Percentiles rank a stretch among this genome's conserved stretches.
These are phyloP conservation scores for Chrosomus eos DNA, from an alignment of 2,797 vertebrate genomes.

Conservation along the genomic window DNA sequence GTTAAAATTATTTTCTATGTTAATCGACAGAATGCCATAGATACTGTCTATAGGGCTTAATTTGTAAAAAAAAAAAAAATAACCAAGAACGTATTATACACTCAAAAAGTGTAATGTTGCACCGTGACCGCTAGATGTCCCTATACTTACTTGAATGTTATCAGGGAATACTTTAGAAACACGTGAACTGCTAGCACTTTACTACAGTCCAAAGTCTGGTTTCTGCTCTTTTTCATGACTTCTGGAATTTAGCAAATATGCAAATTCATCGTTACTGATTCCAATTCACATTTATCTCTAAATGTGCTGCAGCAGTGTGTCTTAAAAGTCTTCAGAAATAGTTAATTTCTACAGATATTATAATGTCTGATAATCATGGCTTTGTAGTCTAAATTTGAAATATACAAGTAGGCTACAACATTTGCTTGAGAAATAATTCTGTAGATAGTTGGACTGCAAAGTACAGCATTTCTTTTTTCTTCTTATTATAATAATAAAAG, in stretches of 20 bases:
- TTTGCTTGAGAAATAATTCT: background rate
- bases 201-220: background rate
- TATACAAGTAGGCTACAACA: background rate
- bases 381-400: background rate
- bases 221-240: background rate
- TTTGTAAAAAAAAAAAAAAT: too few relatives aligned
- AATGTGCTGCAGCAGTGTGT: background rate
- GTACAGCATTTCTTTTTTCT: background rate
- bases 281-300: background rate
- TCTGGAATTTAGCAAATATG: constrained; percentile 13
- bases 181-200: background rate
- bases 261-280: background rate
- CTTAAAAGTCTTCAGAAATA: background rate
- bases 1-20: too few relatives aligned
- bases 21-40: background rate
- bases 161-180: background rate
- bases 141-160: background rate
- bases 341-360: background rate
- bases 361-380: background rate
- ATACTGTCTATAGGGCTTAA: background rate
- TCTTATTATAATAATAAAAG: background rate
- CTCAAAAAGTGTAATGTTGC: background rate
- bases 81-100: background rate
- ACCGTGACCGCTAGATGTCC: constrained; percentile 29
- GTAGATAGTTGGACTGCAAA: background rate